Conservation (phyloP, 2,113 vertebrate species). For the Hypanus sabinus region DNA sequence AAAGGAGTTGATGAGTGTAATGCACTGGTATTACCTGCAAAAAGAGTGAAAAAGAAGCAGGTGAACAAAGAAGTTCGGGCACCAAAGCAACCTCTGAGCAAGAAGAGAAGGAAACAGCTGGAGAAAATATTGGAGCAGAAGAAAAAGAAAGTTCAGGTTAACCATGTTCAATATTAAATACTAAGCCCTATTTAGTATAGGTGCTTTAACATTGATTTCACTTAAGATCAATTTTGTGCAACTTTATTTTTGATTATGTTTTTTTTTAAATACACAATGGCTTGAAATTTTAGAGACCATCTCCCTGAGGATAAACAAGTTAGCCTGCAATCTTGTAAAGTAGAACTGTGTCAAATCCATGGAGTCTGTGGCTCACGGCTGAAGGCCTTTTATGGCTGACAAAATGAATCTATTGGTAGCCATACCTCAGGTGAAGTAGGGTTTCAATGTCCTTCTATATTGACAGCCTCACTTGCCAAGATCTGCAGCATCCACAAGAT, state of each 20-base stretch:
- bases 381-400: not conserved
- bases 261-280: not conserved
- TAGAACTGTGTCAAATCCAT: not conserved
- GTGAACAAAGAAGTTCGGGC: not conserved
- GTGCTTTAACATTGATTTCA: not conserved
- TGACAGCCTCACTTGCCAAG: not conserved
- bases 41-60: slow-evolving; percentile 63
- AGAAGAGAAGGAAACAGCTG: slow-evolving; percentile 76
- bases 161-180: not conserved
- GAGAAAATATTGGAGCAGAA: slow-evolving; percentile 85
- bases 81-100: slow-evolving; percentile 71
- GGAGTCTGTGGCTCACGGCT: not conserved
- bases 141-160: slow-evolving; percentile 79
- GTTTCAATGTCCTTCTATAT: not conserved
- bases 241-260: not conserved
- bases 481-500: not conserved
- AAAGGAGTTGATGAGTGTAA: slow-evolving; percentile 86
- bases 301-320: not conserved
- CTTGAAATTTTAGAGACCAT: not conserved
- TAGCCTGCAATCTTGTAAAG: not conserved
- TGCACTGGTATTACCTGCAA: slow-evolving; percentile 71
- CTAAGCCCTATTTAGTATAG: not conserved
- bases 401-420: not conserved
- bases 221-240: not conserved
- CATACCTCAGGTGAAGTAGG: not conserved